These are phyloP conservation scores for Ichneumon xanthorius DNA, from an alignment of 2,888 invertebrate genomes.

Conservation along the genomic window DNA sequence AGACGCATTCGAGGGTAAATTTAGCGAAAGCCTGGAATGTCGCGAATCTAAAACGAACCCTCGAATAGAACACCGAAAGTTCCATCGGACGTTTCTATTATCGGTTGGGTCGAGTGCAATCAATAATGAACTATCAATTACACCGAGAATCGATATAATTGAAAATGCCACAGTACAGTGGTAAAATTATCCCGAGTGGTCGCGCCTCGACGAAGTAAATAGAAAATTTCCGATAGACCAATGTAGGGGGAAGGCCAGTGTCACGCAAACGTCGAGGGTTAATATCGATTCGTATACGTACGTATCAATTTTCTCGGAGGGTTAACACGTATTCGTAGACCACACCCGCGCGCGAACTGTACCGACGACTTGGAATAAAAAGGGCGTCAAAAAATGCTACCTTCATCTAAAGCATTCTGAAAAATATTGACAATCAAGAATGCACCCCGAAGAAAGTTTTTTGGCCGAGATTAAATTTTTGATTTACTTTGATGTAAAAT, in stretches of 20 bases:
- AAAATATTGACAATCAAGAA: too few species aligned
- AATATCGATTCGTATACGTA: slow-evolving; percentile 68
- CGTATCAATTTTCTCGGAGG: slow-evolving; percentile 65
- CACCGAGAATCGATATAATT: slow-evolving; percentile 18
- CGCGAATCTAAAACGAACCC: not conserved
- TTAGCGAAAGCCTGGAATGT: not conserved
- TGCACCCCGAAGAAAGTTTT: too few species aligned
- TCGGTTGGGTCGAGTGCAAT: not conserved
- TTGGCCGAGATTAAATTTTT: too few species aligned
- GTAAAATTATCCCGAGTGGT: slow-evolving; percentile 1
- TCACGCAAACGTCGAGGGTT: slow-evolving; percentile 64
- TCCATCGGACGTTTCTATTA: slow-evolving; percentile 42
- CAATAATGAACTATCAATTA: slow-evolving; percentile 16
- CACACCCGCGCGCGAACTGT: slow-evolving; percentile 39
- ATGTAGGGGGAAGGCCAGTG: slow-evolving; percentile 61
- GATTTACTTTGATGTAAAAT: too few species aligned
- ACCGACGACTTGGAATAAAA: not conserved
- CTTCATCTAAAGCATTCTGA: too few species aligned
- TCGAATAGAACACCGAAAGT: not conserved
- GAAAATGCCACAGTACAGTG: not conserved
- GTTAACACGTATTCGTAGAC: slow-evolving; percentile 50
- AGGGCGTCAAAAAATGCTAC: not conserved
- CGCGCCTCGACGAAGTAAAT: not conserved
- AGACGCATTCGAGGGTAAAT: not conserved
- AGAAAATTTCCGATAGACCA: slow-evolving; percentile 32